phyloP scores from a whole-genome alignment of 2,113 vertebrate genomes.

The Pygathrix nemaeus region DNA sequence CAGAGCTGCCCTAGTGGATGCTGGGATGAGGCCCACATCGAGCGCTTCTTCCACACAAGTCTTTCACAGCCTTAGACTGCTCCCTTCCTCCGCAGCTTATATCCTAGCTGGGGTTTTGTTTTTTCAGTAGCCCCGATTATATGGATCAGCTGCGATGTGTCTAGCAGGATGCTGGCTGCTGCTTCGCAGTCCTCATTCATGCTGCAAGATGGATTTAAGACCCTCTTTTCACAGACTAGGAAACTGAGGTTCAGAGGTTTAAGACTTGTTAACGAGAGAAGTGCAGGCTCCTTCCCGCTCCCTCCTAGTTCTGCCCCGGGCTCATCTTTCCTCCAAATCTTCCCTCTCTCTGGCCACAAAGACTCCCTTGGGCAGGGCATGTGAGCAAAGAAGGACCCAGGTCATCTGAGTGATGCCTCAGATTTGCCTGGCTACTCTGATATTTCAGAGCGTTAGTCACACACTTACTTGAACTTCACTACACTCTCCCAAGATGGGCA shows the following conservation, averaged over 20 bases:
- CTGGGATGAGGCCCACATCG: rapidly evolving
- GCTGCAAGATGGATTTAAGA: background rate
- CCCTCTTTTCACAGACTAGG: background rate
- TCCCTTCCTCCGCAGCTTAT: background rate
- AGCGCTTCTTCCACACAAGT: background rate
- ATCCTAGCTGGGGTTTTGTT: background rate
- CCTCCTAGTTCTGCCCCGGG: background rate
- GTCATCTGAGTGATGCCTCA: background rate
- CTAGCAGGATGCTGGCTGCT: background rate
- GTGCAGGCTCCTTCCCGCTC: background rate
- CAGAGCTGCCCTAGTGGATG: too few relatives aligned
- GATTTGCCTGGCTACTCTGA: background rate
- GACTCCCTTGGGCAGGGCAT: background rate
- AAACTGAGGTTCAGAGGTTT: background rate
- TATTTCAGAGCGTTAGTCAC: background rate
- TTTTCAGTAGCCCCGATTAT: background rate
- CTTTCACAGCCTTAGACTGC: background rate
- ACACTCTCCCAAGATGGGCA: background rate
- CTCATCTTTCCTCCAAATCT: background rate
- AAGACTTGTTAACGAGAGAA: background rate
- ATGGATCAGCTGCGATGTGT: background rate
- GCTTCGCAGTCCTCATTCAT: rapidly evolving
- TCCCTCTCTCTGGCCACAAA: background rate
- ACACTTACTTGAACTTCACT: background rate
- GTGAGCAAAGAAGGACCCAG: background rate